Base-by-base conservation (phyloP, 2,888 invertebrate species). In the Copidosoma aretas region DNA sequence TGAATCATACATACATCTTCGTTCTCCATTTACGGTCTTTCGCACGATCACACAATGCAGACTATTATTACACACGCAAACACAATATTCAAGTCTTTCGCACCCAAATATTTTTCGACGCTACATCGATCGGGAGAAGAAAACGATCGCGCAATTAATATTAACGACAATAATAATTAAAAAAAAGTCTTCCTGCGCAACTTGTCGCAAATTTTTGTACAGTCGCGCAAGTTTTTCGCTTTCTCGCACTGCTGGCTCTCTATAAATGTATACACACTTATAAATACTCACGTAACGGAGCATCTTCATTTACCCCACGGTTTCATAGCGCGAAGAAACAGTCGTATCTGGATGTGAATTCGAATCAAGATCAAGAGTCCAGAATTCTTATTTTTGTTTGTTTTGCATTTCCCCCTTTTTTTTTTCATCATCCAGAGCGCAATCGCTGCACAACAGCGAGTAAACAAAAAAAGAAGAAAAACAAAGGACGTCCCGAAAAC, bases 151-250 rank as follows among this genome's bases (percentile, higher is more conserved):
- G n/a, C 25, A 56, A 32, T 17, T 14, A 2, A 46, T 46, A 46
- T 8, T 46, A 46, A 46, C 17, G 17, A 46, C 3, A 3, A 61
- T 43, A 51, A 56, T 32, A 24, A 24, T 8, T 3, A 32, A n/a
- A 24, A 25, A 10, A 24, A 24, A 12, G 67, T 57, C 56, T 67
- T 57, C 8, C 32, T 41, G 10, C 22, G 43, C 51, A 17, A 60
- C 57, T 66, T 49, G 24, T 49, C 43, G 46, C 46, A 54, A 15
- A 15, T 60, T 46, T n/a, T 52, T 19, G 4, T 49, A 21, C 15
- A 39, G 32, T n/a, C 32, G 32, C 32, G 32, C 32, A 32, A 32
- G 32, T 32, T 32, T 32, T 32, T 32, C 32, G 8, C 32, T 32
- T 32, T 32, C 32, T 32, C 32, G 32, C 32, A 32, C 32, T 32